Evolutionary conservation across 2,113 vertebrate species (phyloP).

Genomic region (Cynoglossus semilaevis): DNA sequence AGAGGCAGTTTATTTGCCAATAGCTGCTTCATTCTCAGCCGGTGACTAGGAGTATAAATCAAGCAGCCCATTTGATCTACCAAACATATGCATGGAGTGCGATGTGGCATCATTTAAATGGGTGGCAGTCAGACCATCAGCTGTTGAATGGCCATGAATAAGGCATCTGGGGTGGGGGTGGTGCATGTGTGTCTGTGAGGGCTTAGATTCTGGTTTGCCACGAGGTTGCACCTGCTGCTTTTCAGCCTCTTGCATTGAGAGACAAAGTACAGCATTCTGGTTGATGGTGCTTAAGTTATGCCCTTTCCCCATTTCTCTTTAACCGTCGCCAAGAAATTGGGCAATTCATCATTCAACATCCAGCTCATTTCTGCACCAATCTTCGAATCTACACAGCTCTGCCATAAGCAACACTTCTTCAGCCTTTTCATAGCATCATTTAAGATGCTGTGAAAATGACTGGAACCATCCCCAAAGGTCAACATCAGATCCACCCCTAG

Average conservation of each 20-base stretch:
- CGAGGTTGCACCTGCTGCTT: slow-evolving; percentile 64
- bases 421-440: not conserved
- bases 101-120: slow-evolving; percentile 40
- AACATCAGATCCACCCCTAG: no score
- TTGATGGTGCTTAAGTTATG: not conserved
- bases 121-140: slow-evolving; percentile 36
- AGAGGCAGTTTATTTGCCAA: not conserved
- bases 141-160: slow-evolving; percentile 32
- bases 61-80: not conserved
- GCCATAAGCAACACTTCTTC: not conserved
- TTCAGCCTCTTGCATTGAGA: slow-evolving; percentile 34
- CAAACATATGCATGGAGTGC: not conserved
- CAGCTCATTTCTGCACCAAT: not conserved
- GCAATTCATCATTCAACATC: slow-evolving; percentile 16
- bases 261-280: slow-evolving; percentile 38
- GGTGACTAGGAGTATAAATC: not conserved
- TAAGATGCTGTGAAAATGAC: slow-evolving; percentile 2
- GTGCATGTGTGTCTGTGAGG: not conserved
- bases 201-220: slow-evolving; percentile 28
- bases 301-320: not conserved
- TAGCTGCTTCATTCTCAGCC: not conserved
- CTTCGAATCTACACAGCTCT: not conserved
- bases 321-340: slow-evolving; percentile 17
- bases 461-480: not conserved
- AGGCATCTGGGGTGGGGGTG: not conserved